phyloP scores from a whole-genome alignment of 2,888 invertebrate genomes.

The Eupithecia vulgata region DNA sequence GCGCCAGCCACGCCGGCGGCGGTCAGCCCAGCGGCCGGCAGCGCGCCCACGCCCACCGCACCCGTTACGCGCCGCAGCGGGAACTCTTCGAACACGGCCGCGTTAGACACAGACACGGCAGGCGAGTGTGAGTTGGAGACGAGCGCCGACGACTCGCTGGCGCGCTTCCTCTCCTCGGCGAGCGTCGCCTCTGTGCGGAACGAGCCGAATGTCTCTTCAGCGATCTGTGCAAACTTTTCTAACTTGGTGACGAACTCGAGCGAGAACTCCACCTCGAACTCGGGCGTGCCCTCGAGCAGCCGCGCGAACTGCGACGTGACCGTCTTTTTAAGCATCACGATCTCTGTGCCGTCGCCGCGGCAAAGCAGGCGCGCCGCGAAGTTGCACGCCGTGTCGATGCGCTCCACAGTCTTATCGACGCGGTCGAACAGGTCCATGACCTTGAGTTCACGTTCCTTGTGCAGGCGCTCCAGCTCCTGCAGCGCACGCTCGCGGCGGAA shows the following conservation, averaged over 20 bases:
- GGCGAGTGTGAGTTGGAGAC: constrained; percentile 78
- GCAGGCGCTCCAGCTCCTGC: constrained; percentile 89
- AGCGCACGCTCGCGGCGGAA: constrained; percentile 90
- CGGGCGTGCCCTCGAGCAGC: constrained; percentile 92
- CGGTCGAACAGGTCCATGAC: constrained; percentile 95
- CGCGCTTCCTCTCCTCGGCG: constrained; percentile 82
- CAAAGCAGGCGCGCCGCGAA: constrained; percentile 92
- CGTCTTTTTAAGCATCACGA: constrained; percentile 91
- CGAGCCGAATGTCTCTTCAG: constrained; percentile 89
- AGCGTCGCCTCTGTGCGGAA: constrained; percentile 87
- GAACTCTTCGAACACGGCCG: constrained; percentile 91
- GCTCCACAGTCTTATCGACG: constrained; percentile 92
- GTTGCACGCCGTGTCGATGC: constrained; percentile 93
- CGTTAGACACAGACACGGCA: constrained; percentile 84
- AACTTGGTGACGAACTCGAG: constrained; percentile 92
- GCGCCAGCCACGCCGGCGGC: constrained; percentile 58
- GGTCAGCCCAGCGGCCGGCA: not conserved
- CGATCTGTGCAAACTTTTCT: constrained; percentile 89
- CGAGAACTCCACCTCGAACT: constrained; percentile 90
- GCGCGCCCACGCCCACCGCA: not conserved
- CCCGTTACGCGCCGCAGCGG: constrained; percentile 78
- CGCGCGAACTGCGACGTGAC: constrained; percentile 91
- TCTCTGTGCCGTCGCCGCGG: constrained; percentile 93
- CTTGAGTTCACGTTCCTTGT: constrained; percentile 93
- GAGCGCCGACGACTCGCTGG: constrained; percentile 76